phyloP scores from a whole-genome alignment of 2,797 vertebrate genomes.

The Vireo griseus region DNA sequence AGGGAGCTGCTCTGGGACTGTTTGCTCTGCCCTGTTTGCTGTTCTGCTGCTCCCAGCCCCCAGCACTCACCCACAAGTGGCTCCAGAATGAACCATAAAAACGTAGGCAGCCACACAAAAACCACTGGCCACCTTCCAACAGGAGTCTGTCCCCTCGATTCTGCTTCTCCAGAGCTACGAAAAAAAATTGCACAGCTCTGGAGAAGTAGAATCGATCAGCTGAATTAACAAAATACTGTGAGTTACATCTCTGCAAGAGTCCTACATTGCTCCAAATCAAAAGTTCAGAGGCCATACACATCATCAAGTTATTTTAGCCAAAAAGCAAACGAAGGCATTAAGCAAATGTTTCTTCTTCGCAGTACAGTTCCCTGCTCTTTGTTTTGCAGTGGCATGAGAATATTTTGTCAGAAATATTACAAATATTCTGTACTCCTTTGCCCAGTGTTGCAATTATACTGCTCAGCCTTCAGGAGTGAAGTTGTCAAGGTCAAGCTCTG shows the following conservation, averaged over 20 bases:
- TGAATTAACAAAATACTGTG: background rate
- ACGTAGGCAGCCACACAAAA: background rate
- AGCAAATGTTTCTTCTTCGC: background rate
- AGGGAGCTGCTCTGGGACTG: constrained; percentile 57
- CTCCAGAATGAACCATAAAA: background rate
- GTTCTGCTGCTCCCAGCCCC: constrained; percentile 18
- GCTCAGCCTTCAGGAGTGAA: background rate
- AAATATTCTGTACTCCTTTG: background rate
- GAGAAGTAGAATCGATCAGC: background rate
- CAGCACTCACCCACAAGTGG: constrained; percentile 54
- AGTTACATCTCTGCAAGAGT: background rate
- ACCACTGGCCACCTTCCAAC: background rate
- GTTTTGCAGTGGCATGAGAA: background rate
- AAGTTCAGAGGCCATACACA: background rate
- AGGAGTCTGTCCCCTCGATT: background rate
- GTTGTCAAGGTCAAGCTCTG: background rate
- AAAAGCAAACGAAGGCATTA: background rate
- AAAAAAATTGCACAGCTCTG: background rate
- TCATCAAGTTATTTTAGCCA: background rate
- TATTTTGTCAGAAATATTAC: background rate
- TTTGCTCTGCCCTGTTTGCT: constrained; percentile 81
- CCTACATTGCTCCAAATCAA: background rate
- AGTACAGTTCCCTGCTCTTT: background rate
- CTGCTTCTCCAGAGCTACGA: background rate
- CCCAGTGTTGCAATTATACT: background rate